A percentile compares a stretch with the other conserved stretches of the same genome.
These are phyloP conservation scores for Cebus imitator DNA, from an alignment of 2,113 vertebrate genomes.

Conservation along the genomic window DNA sequence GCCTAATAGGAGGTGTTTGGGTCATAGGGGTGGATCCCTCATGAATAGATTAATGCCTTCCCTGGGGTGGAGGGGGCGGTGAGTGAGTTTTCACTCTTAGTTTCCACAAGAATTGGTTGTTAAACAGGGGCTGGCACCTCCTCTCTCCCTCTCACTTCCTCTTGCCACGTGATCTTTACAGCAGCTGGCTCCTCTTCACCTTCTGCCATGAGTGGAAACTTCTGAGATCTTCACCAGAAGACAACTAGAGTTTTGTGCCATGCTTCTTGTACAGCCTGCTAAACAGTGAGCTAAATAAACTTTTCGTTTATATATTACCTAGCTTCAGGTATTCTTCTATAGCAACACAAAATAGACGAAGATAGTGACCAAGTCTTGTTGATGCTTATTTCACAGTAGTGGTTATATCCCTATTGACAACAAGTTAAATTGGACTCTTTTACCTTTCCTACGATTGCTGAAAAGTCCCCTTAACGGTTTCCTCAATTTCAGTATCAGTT, in stretches of 20 bases:
- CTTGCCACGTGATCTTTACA: not conserved
- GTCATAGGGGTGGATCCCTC: not conserved
- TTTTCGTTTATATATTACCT: not conserved
- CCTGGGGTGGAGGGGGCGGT: not conserved
- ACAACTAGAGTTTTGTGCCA: not conserved
- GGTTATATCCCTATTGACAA: not conserved
- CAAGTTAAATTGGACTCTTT: not conserved
- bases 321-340: not conserved
- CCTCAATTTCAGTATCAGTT: not conserved
- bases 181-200: not conserved
- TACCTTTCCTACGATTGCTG: not conserved
- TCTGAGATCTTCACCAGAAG: not conserved
- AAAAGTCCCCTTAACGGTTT: not conserved
- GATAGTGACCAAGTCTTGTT: not conserved
- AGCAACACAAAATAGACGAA: not conserved
- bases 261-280: not conserved
- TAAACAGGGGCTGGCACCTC: not conserved
- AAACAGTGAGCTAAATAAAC: not conserved
- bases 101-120: not conserved
- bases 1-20: not conserved
- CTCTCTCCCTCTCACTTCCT: not conserved
- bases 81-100: not conserved
- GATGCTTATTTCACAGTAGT: not conserved
- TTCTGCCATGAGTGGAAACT: not conserved
- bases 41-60: not conserved